Evolutionary conservation across 2,113 vertebrate species (phyloP), one percentile per base, ranked within the genome.

Genomic region (Notothenia rossii): DNA sequence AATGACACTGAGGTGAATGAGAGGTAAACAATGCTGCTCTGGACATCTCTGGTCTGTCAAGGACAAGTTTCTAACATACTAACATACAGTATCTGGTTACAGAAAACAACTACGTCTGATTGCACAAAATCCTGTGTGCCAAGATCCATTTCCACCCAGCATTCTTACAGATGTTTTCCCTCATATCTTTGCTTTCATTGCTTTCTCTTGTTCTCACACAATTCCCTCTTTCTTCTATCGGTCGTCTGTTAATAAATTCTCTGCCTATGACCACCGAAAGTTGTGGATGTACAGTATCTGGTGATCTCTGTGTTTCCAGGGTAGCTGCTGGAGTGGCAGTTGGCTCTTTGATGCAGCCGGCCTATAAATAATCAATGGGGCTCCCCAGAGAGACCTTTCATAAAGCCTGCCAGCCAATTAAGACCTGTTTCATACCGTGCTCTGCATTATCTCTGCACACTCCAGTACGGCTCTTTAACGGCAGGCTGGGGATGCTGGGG

Each of bases 361-460:
- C 82, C 85, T 82, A 92, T 93, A 92, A 92, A 91, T 93, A 93
- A 93, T 92, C 91, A 91, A 90, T 89, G 75, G 67, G 48, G 10
- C 70, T 89, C 90, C 86, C 85, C 46, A 58, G 87, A 83, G 84
- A 85, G 69, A 85, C 66, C 72, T 89, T 53, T 84, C 78, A 89
- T 89, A 82, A 92, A 92, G 69, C 85, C 87, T 91, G 79, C 53
- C 77, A 90, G 80, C 89, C 91, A 94, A 94, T 93, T 92, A 92
- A 76, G 82, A 77, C 74, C 59, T 15, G 70, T 66, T 90, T 90
- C 82, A 75, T 82, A 88, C 78, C 72, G 76, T 63, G 71, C 63
- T 48, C 59, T 61, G 75, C 64, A 87, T 91, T 85, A 86, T 82
- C 49, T 77, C 50, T 60, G 63, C 60, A 60, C 77, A 82, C 65